Percentiles rank a stretch among this genome's conserved stretches.
Conservation (phyloP, 2,797 vertebrate genomes). For the Acanthornis magna region DNA sequence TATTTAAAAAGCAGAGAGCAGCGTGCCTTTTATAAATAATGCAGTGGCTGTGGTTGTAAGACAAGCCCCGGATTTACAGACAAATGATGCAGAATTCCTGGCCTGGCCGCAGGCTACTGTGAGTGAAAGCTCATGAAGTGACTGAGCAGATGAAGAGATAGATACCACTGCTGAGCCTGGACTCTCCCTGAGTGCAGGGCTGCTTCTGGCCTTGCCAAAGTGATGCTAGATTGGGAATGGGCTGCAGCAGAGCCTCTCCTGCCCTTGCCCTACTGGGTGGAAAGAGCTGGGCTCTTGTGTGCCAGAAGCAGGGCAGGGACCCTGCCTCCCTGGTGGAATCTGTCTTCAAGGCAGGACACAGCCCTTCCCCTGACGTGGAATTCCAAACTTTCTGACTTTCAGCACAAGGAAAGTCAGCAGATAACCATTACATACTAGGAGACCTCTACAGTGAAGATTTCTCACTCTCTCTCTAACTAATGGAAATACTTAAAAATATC, state of each 20-base stretch:
- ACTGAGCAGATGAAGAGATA: neutral
- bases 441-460: neutral
- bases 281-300: neutral
- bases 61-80: slow-evolving; percentile 1
- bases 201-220: neutral
- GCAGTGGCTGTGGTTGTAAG: neutral
- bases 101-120: neutral
- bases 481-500: neutral
- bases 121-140: neutral
- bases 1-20: slow-evolving; percentile 47
- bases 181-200: neutral
- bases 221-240: neutral
- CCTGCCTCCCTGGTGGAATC: neutral
- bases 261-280: accelerated
- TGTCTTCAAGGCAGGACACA: neutral
- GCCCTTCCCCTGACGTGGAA: neutral
- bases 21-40: slow-evolving; percentile 52
- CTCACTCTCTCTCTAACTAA: neutral
- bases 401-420: neutral
- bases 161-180: neutral
- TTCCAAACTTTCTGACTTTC: neutral
- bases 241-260: neutral
- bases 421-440: neutral
- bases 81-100: neutral
- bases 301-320: neutral